Evolutionary conservation across 2,797 vertebrate species (phyloP).

Genomic region (Macroramphosus scolopax): DNA sequence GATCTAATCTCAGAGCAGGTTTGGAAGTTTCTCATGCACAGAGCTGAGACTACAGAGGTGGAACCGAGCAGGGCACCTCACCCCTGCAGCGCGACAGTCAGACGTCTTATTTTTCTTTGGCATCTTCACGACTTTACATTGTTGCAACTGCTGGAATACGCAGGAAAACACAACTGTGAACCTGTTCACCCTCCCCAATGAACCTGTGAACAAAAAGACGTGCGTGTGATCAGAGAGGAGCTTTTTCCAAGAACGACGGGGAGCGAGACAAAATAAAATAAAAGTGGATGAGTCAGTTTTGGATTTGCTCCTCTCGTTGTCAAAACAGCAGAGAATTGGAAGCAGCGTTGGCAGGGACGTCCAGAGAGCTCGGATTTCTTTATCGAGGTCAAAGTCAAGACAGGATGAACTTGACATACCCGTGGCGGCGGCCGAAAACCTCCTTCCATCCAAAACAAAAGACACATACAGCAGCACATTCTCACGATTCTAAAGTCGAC

Average conservation of each 20-base stretch:
- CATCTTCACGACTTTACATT: slow-evolving; percentile 2
- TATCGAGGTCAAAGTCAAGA: slow-evolving; percentile 1
- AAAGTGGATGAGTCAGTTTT: slow-evolving; percentile 13
- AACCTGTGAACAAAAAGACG: neutral
- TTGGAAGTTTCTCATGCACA: neutral
- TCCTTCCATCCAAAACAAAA: neutral
- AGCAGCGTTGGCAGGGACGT: slow-evolving; percentile 1
- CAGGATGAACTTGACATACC: neutral
- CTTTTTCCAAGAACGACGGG: slow-evolving; percentile 6
- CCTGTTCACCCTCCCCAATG: neutral
- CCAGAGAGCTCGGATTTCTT: neutral
- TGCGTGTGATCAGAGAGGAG: neutral
- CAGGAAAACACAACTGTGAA: slow-evolving; percentile 1
- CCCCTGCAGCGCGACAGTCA: neutral
- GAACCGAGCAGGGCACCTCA: slow-evolving; percentile 2
- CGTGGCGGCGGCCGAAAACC: neutral
- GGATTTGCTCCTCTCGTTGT: neutral
- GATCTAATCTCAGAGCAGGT: neutral
- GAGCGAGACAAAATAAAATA: slow-evolving; percentile 1
- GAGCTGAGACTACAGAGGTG: slow-evolving; percentile 1
- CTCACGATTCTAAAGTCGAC: too few species aligned
- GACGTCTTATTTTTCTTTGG: neutral
- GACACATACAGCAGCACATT: too few species aligned
- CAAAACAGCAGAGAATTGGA: neutral
- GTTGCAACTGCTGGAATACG: neutral